Base-by-base conservation (phyloP, 2,888 invertebrate species). In the Apotomis capreana region DNA sequence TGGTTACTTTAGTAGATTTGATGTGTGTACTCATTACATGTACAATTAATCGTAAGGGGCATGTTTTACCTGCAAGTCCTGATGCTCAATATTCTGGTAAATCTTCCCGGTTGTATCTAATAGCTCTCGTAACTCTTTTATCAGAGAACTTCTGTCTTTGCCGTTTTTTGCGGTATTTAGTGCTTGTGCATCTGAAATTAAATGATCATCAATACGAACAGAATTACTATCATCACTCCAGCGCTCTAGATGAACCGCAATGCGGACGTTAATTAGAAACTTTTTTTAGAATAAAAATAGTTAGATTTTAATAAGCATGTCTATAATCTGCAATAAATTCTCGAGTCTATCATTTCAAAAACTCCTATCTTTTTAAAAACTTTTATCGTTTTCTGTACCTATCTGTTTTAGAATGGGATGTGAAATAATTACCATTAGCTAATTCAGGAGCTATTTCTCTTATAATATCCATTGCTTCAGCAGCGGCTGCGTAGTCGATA, bases 71-170 rank as follows among this genome's bases (percentile, higher is more conserved):
- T 97, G 96, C 86, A 96, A 96, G 74, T 96, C 96, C 82, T 97
- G 97, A 0, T 98, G 97, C 83, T 98, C 98, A 1, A 98, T 97
- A 5, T 98, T 97, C 79, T 96, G 96, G 58, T 99, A 95, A 68
- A 99, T 94, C 85, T 97, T 97, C 72, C 96, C 97, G 87, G 97
- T 97, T 1, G 98, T 98, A 49, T 95, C 96, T 84, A 98, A 98
- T 12, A 99, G 94, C 79, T 95, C 95, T 69, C 96, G 94, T 0
- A 99, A 96, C 3, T 99, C 98, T 73, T 97, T 97, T 76, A 98
- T 86, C 51, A 99, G 90, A 78, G 96, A 97, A 2, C 97, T 96
- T 79, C 95, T 95, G 26, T 94, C 94, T 51, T 95, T 95, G 71
- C 96, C 97, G 59, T 98, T 97, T 94, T 97, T 96, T 0, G 97